Percentiles rank a stretch among this genome's conserved stretches.
These are phyloP conservation scores for Sitophilus oryzae DNA, from an alignment of 1,140 invertebrate species.

Conservation along the genomic window DNA sequence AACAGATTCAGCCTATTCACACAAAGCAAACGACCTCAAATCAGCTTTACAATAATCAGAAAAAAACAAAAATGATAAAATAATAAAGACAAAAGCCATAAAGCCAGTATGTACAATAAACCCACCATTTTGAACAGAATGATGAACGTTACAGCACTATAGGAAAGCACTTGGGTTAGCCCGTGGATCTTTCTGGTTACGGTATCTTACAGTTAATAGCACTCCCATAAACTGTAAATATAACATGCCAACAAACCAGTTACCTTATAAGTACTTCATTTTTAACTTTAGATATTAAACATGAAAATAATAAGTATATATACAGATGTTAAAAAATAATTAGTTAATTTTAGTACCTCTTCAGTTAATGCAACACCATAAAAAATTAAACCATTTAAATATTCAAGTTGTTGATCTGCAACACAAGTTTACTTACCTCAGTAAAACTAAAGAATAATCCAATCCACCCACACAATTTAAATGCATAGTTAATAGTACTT, in stretches of 20 bases:
- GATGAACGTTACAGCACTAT: conserved; percentile 55
- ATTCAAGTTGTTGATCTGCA: not conserved
- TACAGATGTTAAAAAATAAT: not conserved
- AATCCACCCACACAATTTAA: conserved; percentile 84
- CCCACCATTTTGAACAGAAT: conserved; percentile 42
- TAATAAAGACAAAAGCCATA: too few relatives aligned
- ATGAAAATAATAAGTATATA: not conserved
- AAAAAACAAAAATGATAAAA: too few relatives aligned
- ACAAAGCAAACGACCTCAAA: too few relatives aligned
- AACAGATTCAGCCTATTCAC: too few relatives aligned
- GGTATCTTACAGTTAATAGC: conserved; percentile 92
- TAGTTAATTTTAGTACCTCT: not conserved
- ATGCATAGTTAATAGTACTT: conserved; percentile 76
- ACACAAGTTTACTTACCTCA: conserved; percentile 63
- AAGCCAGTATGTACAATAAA: conserved; percentile 21
- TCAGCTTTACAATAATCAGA: too few relatives aligned
- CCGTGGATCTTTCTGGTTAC: conserved; percentile 94
- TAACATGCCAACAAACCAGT: conserved; percentile 38
- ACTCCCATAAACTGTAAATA: conserved; percentile 88
- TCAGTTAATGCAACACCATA: not conserved
- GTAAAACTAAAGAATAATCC: conserved; percentile 96
- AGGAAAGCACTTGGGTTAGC: conserved; percentile 95
- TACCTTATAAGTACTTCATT: not conserved
- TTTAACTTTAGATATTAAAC: not conserved
- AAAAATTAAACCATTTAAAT: conserved; percentile 6